phyloP scores from a whole-genome alignment of 2,888 invertebrate genomes.

The Penaeus monodon region DNA sequence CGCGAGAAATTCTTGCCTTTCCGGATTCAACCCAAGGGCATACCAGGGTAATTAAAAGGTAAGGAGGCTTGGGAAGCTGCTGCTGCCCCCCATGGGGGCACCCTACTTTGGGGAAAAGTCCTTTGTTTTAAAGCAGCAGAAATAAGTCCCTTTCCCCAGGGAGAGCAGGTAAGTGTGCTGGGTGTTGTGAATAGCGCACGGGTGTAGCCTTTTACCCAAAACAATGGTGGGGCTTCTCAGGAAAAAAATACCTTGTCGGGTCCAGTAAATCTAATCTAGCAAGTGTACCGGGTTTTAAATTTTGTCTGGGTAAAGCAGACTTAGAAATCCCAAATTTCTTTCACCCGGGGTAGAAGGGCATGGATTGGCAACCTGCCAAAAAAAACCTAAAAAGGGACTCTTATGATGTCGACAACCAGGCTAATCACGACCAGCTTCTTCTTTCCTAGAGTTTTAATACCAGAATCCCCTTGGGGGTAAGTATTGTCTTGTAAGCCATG shows the following conservation, averaged over 20 bases:
- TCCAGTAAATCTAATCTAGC: not conserved
- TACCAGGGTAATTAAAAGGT: conserved; percentile 41
- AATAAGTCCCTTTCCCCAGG: not conserved
- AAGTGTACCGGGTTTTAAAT: not conserved
- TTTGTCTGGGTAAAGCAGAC: not conserved
- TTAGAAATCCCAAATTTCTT: not conserved
- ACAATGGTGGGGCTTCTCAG: conserved; percentile 47
- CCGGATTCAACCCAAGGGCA: conserved; percentile 39
- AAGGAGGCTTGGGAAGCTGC: not conserved
- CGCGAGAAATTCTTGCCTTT: conserved; percentile 40
- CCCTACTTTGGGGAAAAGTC: too few relatives aligned
- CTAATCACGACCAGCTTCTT: not conserved
- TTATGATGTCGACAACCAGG: not conserved
- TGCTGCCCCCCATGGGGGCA: too few relatives aligned
- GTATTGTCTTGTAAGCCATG: not conserved
- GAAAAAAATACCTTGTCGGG: not conserved
- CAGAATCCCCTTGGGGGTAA: not conserved
- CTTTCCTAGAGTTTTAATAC: not conserved
- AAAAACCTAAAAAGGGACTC: not conserved
- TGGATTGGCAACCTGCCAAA: not conserved
- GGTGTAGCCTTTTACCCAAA: conserved; percentile 37
- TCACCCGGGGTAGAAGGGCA: not conserved
- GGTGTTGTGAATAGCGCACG: conserved; percentile 22
- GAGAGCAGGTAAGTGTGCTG: conserved; percentile 25
- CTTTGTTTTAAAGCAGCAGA: too few relatives aligned